These are phyloP conservation scores for Nebria ingens DNA, from an alignment of 1,140 invertebrate genomes.

Conservation along the genomic window DNA sequence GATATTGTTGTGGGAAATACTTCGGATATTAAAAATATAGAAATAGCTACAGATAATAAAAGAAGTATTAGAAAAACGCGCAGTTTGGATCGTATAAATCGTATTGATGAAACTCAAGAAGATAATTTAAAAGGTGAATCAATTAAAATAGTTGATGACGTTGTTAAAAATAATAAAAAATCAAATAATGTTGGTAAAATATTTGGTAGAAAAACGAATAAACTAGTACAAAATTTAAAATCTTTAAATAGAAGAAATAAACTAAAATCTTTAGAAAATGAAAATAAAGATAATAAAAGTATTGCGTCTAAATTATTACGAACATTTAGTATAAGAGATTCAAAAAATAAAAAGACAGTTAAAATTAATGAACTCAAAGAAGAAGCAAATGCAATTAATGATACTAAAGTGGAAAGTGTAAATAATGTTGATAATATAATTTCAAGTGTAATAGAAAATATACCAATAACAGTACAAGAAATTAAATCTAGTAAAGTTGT, in stretches of 20 bases:
- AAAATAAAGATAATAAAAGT: constrained; percentile 13
- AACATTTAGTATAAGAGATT: constrained; percentile 15
- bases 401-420: no score
- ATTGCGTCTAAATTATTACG: constrained; percentile 16
- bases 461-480: neutral
- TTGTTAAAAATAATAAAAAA: neutral
- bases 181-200: neutral
- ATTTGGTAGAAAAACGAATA: neutral
- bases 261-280: neutral
- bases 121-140: no score
- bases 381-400: no score
- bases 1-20: neutral
- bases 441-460: neutral
- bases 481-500: neutral
- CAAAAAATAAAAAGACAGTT: constrained; percentile 9
- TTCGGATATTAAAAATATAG: neutral
- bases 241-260: neutral
- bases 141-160: no score
- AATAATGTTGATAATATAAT: no score
- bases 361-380: constrained; percentile 11
- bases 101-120: no score
- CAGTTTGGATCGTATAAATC: no score
- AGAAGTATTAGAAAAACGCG: no score
- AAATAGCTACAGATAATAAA: no score
- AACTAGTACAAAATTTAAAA: neutral